A percentile compares a stretch with the other conserved stretches of the same genome.
Evolutionary conservation across 2,113 vertebrate species (phyloP).

Genomic region (Chamaetylas fuelleborni): DNA sequence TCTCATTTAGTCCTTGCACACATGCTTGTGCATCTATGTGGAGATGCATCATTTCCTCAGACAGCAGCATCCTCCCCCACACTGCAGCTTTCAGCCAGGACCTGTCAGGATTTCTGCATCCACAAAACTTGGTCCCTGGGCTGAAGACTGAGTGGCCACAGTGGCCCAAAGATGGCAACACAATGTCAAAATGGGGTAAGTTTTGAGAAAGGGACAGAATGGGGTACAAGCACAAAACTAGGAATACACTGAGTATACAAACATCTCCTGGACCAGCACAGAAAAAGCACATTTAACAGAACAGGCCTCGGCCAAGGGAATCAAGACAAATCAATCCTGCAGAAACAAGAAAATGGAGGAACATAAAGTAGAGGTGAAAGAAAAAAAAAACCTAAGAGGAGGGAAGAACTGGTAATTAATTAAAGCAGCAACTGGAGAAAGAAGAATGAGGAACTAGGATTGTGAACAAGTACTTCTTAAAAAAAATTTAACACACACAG

Average conservation of each 20-base stretch:
- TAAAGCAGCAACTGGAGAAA: background rate
- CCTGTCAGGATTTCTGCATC: background rate
- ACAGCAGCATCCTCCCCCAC: background rate
- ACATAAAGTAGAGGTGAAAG: background rate
- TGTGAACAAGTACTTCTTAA: background rate
- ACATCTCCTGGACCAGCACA: accelerated
- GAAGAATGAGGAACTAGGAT: background rate
- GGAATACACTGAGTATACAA: background rate
- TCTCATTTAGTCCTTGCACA: background rate
- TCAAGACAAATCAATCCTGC: background rate
- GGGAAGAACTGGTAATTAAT: background rate
- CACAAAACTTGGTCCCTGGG: background rate
- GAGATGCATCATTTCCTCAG: background rate
- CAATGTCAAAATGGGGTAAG: background rate
- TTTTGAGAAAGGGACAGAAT: background rate
- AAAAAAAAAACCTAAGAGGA: background rate
- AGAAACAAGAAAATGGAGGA: background rate
- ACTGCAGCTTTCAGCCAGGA: background rate
- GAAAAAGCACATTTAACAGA: background rate
- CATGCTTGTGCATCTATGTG: background rate
- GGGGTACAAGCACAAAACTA: background rate
- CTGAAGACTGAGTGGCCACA: background rate
- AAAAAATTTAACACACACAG: background rate
- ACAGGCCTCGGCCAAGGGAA: background rate
- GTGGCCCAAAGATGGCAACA: background rate